A percentile compares a stretch with the other conserved stretches of the same genome.
These are phyloP conservation scores for Chironomus riparius DNA, from an alignment of 2,888 invertebrate species.

Conservation along the genomic window DNA sequence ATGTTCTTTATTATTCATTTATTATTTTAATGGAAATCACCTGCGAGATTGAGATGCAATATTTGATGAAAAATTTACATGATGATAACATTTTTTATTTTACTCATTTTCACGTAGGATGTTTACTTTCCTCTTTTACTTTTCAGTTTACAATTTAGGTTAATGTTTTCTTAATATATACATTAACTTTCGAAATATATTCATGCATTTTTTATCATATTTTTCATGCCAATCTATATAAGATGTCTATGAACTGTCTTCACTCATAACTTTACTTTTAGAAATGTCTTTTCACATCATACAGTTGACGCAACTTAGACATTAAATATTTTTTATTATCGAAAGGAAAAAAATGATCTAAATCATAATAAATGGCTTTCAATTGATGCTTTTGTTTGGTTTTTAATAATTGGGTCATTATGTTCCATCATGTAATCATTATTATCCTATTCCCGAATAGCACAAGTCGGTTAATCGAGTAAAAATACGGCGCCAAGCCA, in stretches of 20 bases:
- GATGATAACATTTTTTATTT: not conserved
- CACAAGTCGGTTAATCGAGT: too few relatives aligned
- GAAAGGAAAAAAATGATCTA: too few relatives aligned
- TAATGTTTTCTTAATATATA: not conserved
- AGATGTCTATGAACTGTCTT: not conserved
- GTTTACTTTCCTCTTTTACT: not conserved
- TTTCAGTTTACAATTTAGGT: not conserved
- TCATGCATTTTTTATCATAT: not conserved
- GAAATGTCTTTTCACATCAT: not conserved
- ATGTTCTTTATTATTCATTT: too few relatives aligned
- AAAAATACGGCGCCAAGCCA: too few relatives aligned
- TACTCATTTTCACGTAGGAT: not conserved
- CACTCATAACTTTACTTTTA: not conserved
- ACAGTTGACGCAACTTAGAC: not conserved
- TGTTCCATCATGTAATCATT: too few relatives aligned
- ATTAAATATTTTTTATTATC: too few relatives aligned
- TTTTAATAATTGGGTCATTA: too few relatives aligned
- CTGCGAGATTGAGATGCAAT: not conserved
- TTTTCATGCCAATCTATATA: not conserved
- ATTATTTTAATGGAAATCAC: conserved; percentile 12
- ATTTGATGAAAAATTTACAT: not conserved
- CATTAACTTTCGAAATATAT: not conserved
- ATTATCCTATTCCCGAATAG: too few relatives aligned
- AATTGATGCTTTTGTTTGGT: too few relatives aligned
- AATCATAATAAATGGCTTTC: too few relatives aligned